Base-by-base conservation (phyloP, 2,113 vertebrate genomes). In the Proterorhinus semilunaris region DNA sequence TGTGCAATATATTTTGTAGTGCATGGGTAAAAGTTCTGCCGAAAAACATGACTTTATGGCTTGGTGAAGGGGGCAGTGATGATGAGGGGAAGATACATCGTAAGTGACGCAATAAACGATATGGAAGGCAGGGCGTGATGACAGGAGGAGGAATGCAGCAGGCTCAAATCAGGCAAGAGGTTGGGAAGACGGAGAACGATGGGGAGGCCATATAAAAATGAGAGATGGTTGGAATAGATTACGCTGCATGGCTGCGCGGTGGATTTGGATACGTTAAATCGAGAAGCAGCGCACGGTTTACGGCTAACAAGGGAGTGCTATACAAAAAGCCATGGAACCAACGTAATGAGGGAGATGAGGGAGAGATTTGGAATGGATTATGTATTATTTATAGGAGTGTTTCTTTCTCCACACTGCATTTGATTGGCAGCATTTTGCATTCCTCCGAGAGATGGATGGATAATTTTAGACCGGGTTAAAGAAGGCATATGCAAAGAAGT, bases 351-450 rank as follows among this genome's bases (percentile, higher is more conserved):
- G 76, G 80, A 88, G 69, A 85, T 58, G 62, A 79, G 63, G 66
- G 73, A 6, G 4, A 85, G 83, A 85, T 88, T 85, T 91, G 87
- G 85, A 71, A 85, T 85, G 89, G 84, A 90, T 91, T 89, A 90
- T 91, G 85, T 86, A 81, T 89, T 93, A 92, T 91, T 92, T 91
- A 90, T 91, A 88, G 78, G 43, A 76, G 69, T 63, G 8, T 65
- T 76, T 76, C 75, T 82, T 74, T 59, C 66, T 68, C 74, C 69
- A 59, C 68, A 36, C 27, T 52, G 68, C 62, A 71, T 87, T 82
- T 90, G 87, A 90, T 90, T 91, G 92, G 86, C 84, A 89, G 82
- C 68, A 46, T 64, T 78, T 58, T 53, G 72, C 78, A 71, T 87
- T 74, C 83, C 86, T 77, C 15, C 8, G 87, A 88, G 83, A 90